phyloP scores from a whole-genome alignment of 2,113 vertebrate genomes.

The Noturus placidus region DNA sequence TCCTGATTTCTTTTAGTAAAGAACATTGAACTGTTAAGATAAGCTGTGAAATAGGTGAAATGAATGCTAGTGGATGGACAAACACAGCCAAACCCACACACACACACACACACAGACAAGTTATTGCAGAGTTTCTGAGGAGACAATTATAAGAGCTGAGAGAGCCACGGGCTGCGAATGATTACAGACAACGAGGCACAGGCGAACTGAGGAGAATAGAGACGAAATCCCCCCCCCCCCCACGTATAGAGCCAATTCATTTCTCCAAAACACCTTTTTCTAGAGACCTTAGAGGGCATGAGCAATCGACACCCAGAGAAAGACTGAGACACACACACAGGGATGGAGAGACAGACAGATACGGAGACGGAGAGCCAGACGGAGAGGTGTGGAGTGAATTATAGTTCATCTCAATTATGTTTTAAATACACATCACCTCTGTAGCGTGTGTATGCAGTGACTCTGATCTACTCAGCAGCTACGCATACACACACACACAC shows the following conservation, averaged over 20 bases:
- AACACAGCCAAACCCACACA: conserved; percentile 58
- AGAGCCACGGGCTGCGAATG: conserved; percentile 74
- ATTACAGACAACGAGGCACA: conserved; percentile 72
- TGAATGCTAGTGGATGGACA: conserved; percentile 54
- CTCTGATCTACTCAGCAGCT: background rate
- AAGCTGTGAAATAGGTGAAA: background rate
- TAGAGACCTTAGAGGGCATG: conserved; percentile 57
- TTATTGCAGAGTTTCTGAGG: conserved; percentile 74
- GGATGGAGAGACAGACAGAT: background rate
- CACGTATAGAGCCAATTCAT: conserved; percentile 72
- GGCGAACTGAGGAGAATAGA: conserved; percentile 66
- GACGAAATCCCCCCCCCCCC: conserved; percentile 67
- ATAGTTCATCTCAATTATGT: background rate
- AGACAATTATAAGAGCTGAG: conserved; percentile 79
- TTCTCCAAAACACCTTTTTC: conserved; percentile 84
- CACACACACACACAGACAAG: conserved; percentile 63
- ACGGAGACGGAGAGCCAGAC: background rate
- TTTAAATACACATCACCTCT: background rate
- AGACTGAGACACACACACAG: conserved; percentile 9
- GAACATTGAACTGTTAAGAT: background rate
- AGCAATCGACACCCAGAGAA: conserved; percentile 41
- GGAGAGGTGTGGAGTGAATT: background rate
- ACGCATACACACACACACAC: conserved; percentile 26
- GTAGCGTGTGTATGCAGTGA: background rate
- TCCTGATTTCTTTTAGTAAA: background rate